Conservation (phyloP, 2,888 invertebrate species). For the Epirrhoe tristata region DNA sequence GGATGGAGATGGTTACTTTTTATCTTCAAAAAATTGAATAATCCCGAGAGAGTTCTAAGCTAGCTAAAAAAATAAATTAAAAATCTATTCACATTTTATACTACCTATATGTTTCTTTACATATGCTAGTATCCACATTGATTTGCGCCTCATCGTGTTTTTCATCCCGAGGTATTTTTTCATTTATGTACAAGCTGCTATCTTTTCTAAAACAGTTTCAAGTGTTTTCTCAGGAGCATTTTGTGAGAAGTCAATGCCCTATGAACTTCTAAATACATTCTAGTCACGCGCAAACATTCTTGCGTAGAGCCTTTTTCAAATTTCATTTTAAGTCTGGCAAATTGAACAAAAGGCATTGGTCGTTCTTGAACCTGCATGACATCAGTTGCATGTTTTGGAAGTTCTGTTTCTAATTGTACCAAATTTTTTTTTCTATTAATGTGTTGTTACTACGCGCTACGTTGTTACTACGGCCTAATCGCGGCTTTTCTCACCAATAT, state of each 20-base stretch:
- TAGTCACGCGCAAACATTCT: constrained; percentile 28
- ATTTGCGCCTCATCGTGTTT: neutral
- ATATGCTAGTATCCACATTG: neutral
- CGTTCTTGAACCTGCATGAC: constrained; percentile 8
- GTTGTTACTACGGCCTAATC: too few relatives aligned
- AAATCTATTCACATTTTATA: too few relatives aligned
- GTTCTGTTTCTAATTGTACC: neutral
- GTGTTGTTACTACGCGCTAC: too few relatives aligned
- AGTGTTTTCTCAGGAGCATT: constrained; percentile 1
- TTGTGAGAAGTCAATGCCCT: constrained; percentile 9
- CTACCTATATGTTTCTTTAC: neutral
- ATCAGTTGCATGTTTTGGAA: neutral
- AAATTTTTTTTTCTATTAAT: too few relatives aligned
- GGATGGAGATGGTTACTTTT: too few relatives aligned
- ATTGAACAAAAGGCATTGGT: constrained; percentile 27
- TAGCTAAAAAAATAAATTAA: too few relatives aligned
- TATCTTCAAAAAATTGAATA: too few relatives aligned
- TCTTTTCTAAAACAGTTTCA: constrained; percentile 1
- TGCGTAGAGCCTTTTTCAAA: constrained; percentile 24
- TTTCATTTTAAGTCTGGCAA: constrained; percentile 31
- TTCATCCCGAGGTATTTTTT: neutral
- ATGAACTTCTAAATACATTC: constrained; percentile 21
- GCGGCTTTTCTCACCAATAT: too few relatives aligned
- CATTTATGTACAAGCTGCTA: neutral
- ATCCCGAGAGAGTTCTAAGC: too few relatives aligned